Conservation (phyloP, 2,888 invertebrate genomes). For the Malthinus flaveolus region DNA sequence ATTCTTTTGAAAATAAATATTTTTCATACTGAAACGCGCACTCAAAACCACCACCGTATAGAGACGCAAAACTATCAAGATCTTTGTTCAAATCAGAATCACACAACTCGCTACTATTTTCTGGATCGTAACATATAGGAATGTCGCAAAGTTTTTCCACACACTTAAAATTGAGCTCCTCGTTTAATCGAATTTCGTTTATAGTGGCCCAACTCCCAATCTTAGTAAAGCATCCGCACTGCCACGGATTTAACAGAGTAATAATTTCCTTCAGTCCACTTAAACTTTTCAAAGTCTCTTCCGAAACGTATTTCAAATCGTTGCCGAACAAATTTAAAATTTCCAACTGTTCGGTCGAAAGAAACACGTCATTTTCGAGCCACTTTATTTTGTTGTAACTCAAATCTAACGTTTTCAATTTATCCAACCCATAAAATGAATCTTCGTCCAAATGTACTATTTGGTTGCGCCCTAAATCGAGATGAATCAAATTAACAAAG, state of each 20-base stretch:
- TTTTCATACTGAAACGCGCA: neutral
- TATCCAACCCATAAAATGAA: slow-evolving; percentile 4
- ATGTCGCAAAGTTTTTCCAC: neutral
- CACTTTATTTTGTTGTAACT: slow-evolving; percentile 16
- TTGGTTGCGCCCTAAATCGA: slow-evolving; percentile 10
- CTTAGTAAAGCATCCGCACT: slow-evolving; percentile 11
- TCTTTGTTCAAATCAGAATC: neutral
- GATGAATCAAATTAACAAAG: neutral
- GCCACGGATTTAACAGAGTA: slow-evolving; percentile 12
- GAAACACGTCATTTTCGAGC: slow-evolving; percentile 2
- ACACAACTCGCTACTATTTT: neutral
- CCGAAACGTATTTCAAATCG: slow-evolving; percentile 7
- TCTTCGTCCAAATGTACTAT: slow-evolving; percentile 1
- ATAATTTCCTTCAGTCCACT: slow-evolving; percentile 5
- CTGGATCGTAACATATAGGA: neutral
- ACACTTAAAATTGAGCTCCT: neutral
- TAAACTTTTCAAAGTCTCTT: neutral
- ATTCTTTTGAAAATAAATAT: neutral
- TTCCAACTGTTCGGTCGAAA: neutral
- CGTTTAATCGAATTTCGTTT: neutral
- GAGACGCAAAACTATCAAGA: neutral
- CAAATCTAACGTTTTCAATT: slow-evolving; percentile 13
- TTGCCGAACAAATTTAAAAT: slow-evolving; percentile 16
- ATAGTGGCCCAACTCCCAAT: slow-evolving; percentile 7
- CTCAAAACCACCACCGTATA: neutral